Percentiles rank a stretch among this genome's conserved stretches.
phyloP scores from a whole-genome alignment of 2,797 vertebrate genomes.

The Eulemur albifrons region DNA sequence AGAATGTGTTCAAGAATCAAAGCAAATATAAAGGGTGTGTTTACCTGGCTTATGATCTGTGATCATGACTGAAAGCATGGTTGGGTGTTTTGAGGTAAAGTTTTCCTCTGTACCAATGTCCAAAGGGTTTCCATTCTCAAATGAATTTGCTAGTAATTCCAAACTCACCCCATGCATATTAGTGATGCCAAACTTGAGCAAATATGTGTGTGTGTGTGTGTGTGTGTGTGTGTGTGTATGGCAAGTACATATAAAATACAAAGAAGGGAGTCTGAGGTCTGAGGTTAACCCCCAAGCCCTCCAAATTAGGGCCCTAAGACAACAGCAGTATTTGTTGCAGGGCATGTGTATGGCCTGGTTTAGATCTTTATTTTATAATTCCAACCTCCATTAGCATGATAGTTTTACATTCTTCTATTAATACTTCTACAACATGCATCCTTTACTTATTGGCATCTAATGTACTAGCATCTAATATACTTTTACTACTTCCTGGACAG shows the following conservation, averaged over 20 bases:
- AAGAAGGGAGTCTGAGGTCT: background rate
- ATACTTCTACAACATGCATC: background rate
- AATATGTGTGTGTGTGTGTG: background rate
- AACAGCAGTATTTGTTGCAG: background rate
- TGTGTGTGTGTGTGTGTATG: too few relatives aligned
- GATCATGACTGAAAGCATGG: background rate
- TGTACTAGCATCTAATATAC: background rate
- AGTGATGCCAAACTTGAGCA: background rate
- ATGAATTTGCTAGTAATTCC: background rate
- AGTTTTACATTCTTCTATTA: background rate
- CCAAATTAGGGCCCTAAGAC: background rate
- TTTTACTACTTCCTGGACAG: background rate
- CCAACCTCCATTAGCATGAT: background rate
- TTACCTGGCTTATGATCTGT: background rate
- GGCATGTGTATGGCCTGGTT: background rate
- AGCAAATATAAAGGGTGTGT: background rate
- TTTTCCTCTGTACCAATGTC: background rate
- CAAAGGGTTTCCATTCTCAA: slow-evolving; percentile 14
- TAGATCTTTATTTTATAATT: slow-evolving; percentile 5
- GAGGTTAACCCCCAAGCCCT: background rate
- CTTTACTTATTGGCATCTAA: background rate
- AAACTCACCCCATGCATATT: background rate
- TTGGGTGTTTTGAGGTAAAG: background rate
- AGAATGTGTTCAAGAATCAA: background rate
- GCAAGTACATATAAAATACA: background rate